These are phyloP conservation scores for Chorisops tibialis DNA, from an alignment of 2,888 invertebrate genomes.

Conservation along the genomic window DNA sequence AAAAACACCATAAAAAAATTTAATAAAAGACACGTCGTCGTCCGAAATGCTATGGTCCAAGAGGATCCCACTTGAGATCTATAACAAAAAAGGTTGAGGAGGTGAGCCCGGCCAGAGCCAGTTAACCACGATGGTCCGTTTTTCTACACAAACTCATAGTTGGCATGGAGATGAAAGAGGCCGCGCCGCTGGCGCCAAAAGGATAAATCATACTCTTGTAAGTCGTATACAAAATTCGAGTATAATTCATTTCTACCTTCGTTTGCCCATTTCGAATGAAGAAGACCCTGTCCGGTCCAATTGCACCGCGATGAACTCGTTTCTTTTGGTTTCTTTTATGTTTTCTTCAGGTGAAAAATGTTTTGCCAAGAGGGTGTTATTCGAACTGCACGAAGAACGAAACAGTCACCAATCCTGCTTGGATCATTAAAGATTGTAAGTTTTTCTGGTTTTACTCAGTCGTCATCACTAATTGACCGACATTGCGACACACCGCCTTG, in stretches of 20 bases:
- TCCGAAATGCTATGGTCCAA: background rate
- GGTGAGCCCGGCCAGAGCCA: conserved; percentile 17
- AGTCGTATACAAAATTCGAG: conserved; percentile 10
- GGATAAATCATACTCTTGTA: conserved; percentile 32
- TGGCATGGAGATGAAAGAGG: conserved; percentile 29
- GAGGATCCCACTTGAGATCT: conserved; percentile 9
- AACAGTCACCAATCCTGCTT: too few species aligned
- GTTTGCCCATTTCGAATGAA: conserved; percentile 2
- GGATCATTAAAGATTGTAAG: too few species aligned
- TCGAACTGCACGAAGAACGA: too few species aligned
- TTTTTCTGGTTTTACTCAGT: too few species aligned
- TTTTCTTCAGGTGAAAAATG: conserved; percentile 10
- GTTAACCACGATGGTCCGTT: conserved; percentile 8
- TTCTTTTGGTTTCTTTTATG: background rate
- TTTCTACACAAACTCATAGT: conserved; percentile 2
- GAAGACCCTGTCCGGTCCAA: background rate
- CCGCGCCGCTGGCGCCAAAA: conserved; percentile 35
- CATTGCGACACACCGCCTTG: too few species aligned
- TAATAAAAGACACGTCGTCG: conserved; percentile 17
- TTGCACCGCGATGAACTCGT: conserved; percentile 7
- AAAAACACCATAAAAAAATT: conserved; percentile 20
- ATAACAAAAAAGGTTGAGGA: conserved; percentile 19
- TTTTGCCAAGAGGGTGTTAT: too few species aligned
- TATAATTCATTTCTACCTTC: conserved; percentile 24
- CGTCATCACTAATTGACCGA: too few species aligned